Conservation (phyloP, 53 echinoderm and acorn worm species). For the Echinometra lucunter region DNA sequence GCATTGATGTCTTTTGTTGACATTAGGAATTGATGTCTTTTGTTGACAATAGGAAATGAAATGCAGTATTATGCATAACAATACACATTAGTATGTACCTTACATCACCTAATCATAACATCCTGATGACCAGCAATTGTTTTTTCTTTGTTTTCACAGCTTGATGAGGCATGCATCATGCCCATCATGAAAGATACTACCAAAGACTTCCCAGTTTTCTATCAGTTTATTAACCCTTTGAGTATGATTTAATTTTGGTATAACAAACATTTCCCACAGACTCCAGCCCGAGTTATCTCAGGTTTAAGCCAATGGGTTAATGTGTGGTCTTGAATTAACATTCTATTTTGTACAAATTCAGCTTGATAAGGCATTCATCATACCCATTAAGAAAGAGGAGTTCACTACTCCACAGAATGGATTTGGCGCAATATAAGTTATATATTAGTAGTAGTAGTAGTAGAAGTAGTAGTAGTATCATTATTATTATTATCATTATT, state of each 20-base stretch:
- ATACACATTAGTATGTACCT: background rate
- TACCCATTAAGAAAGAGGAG: slow-evolving; percentile 47
- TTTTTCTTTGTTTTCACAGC: no score
- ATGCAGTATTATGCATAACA: background rate
- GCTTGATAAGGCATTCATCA: slow-evolving; percentile 62
- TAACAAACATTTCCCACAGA: no score
- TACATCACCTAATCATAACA: background rate
- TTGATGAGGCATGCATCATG: slow-evolving; percentile 65
- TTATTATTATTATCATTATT: no score
- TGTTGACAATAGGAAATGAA: background rate
- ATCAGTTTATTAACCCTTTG: slow-evolving; percentile 60
- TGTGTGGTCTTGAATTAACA: slow-evolving; percentile 72
- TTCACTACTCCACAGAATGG: no score
- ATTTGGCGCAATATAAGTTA: no score
- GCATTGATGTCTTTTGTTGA: background rate
- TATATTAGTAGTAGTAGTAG: no score
- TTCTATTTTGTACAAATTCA: background rate
- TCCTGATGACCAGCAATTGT: no score
- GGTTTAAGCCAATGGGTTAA: no score
- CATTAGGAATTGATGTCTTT: background rate
- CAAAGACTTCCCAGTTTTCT: slow-evolving; percentile 43
- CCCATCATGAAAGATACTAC: slow-evolving; percentile 13
- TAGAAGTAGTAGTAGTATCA: no score
- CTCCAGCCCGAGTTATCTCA: no score
- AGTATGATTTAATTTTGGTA: no score